Evolutionary conservation across 2,113 vertebrate species (phyloP).

Genomic region (Melanostigma gelatinosum): DNA sequence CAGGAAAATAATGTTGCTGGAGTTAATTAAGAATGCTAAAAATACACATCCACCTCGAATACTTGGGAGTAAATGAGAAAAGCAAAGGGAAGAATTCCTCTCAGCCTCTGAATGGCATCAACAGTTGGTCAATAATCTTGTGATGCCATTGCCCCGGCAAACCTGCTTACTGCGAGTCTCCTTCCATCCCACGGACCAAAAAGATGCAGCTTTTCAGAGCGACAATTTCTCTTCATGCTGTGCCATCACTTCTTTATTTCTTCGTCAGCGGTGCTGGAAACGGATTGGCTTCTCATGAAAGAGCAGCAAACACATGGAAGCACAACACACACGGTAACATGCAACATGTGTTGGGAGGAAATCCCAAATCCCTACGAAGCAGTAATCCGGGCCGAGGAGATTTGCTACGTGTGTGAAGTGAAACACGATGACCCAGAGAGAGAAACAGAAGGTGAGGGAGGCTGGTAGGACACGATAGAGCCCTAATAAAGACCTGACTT

Average conservation of each 20-base stretch:
- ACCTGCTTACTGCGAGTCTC: slow-evolving; percentile 34
- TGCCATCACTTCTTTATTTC: slow-evolving; percentile 18
- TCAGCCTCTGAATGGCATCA: slow-evolving; percentile 29
- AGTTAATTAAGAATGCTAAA: neutral
- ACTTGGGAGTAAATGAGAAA: slow-evolving; percentile 2
- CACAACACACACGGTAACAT: slow-evolving; percentile 43
- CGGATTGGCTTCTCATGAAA: slow-evolving; percentile 19
- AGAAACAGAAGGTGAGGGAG: neutral
- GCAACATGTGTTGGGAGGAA: slow-evolving; percentile 81
- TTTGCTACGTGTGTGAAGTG: slow-evolving; percentile 76
- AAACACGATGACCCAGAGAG: slow-evolving; percentile 40
- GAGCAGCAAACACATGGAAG: slow-evolving; percentile 34
- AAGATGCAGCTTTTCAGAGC: slow-evolving; percentile 27
- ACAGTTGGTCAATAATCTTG: slow-evolving; percentile 65
- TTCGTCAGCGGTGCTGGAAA: slow-evolving; percentile 17
- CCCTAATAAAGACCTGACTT: neutral
- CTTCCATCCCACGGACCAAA: slow-evolving; percentile 35
- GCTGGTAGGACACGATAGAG: neutral
- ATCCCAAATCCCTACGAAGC: slow-evolving; percentile 86
- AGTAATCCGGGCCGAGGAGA: slow-evolving; percentile 88
- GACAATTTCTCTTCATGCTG: slow-evolving; percentile 37
- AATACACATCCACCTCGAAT: neutral
- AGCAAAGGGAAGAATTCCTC: slow-evolving; percentile 8
- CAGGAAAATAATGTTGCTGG: neutral
- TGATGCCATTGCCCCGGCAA: slow-evolving; percentile 33